Evolutionary conservation across 2,113 vertebrate species (phyloP).

Genomic region (Dipodomys ordii): DNA sequence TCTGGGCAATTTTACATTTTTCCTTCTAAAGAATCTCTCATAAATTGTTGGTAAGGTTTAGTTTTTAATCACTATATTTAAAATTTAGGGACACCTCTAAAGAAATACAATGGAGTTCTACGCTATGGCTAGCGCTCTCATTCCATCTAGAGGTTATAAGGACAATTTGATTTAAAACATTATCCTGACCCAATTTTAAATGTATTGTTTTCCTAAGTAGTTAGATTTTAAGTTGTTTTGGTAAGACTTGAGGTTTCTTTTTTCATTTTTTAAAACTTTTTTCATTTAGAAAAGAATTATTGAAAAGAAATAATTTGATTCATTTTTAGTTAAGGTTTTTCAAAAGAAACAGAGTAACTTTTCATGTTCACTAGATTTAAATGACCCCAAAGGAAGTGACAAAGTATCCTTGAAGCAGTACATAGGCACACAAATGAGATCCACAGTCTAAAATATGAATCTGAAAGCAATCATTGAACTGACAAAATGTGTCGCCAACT

Average conservation of each 20-base stretch:
- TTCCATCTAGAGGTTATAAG: background rate
- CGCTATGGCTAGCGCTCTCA: background rate
- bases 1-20: background rate
- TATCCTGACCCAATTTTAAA: conserved; percentile 1
- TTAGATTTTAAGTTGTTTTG: conserved; percentile 6
- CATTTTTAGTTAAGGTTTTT: conserved; percentile 13
- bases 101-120: background rate
- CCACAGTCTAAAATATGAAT: background rate
- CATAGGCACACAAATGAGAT: background rate
- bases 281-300: conserved; percentile 34
- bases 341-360: conserved; percentile 23
- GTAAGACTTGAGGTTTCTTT: background rate
- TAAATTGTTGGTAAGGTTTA: background rate
- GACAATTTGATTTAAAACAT: conserved; percentile 32
- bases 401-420: background rate
- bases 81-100: background rate
- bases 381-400: background rate
- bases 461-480: conserved; percentile 35
- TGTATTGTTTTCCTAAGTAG: background rate
- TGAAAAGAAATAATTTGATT: background rate
- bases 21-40: conserved; percentile 18
- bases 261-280: background rate
- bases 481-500: conserved; percentile 36
- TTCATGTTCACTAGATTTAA: conserved; percentile 47
- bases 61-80: background rate